phyloP scores from a whole-genome alignment of 2,113 vertebrate species.

The Bos indicus region DNA sequence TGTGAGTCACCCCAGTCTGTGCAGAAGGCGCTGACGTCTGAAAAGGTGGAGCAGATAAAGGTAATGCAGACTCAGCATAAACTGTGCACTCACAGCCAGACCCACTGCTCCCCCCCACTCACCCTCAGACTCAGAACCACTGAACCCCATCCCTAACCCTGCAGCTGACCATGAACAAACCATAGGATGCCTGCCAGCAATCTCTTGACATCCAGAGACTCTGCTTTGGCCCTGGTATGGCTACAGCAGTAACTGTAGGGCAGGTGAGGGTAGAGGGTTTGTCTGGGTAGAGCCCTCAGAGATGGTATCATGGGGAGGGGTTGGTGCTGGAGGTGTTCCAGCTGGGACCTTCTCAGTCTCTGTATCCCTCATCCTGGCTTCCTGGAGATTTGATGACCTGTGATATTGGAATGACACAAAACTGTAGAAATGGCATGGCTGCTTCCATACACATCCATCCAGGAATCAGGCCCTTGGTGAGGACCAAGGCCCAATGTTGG shows the following conservation, averaged over 20 bases:
- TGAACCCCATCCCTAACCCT: not conserved
- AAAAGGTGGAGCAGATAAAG: conserved; percentile 73
- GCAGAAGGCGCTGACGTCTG: conserved; percentile 36
- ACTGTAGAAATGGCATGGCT: conserved; percentile 80
- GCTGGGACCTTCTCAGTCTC: not conserved
- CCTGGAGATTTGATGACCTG: conserved; percentile 78
- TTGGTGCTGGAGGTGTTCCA: not conserved
- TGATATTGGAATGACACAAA: conserved; percentile 81
- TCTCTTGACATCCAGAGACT: conserved; percentile 84
- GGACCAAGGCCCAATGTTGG: not conserved
- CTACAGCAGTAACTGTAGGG: not conserved
- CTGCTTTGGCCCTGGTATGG: conserved; percentile 73
- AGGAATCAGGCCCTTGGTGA: conserved; percentile 83
- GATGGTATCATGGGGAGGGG: not conserved
- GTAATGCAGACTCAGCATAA: conserved; percentile 6
- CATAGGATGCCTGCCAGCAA: conserved; percentile 82
- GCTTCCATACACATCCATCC: conserved; percentile 83
- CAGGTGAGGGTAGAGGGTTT: not conserved
- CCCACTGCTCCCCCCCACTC: not conserved
- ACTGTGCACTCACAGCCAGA: not conserved
- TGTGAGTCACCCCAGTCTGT: not conserved
- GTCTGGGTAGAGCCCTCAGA: not conserved
- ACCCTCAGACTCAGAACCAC: not conserved
- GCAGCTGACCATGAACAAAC: conserved; percentile 84
- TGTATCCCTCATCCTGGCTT: not conserved